Conservation (phyloP, 2,888 invertebrate genomes). For the Eupithecia dodoneata region DNA sequence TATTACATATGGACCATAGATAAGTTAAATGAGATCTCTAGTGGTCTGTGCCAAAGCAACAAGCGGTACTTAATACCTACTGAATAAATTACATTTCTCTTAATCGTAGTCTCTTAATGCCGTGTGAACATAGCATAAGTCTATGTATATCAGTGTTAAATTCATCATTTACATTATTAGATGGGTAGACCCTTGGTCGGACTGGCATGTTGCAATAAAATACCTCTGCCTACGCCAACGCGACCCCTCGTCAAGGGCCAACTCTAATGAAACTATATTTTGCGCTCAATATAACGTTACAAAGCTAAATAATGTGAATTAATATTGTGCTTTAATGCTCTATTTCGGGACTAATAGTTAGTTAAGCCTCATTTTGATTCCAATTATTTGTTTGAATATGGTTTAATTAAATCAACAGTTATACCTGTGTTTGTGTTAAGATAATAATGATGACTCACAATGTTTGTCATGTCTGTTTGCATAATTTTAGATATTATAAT, state of each 20-base stretch:
- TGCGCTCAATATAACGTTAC: constrained; percentile 49
- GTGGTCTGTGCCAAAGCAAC: no score
- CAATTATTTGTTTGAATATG: not conserved
- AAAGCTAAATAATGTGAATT: constrained; percentile 45
- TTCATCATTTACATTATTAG: constrained; percentile 48
- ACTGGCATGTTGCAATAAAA: constrained; percentile 52
- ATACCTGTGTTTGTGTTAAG: not conserved
- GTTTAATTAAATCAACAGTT: not conserved
- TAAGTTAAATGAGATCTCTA: no score
- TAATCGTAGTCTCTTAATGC: not conserved
- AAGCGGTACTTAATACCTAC: not conserved
- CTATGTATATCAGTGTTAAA: constrained; percentile 40
- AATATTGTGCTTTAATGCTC: constrained; percentile 30
- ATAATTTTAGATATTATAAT: not conserved
- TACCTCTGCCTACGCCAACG: constrained; percentile 49
- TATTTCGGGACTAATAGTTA: not conserved
- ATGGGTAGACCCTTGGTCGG: constrained; percentile 43
- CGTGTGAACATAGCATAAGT: constrained; percentile 22
- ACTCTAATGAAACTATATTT: constrained; percentile 59
- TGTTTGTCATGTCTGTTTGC: not conserved
- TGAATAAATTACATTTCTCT: not conserved
- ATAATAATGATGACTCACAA: not conserved
- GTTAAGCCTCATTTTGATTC: not conserved
- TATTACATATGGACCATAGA: no score
- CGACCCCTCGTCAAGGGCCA: constrained; percentile 48